A percentile compares a stretch with the other conserved stretches of the same genome.
These are phyloP conservation scores for Gambusia affinis DNA, from an alignment of 2,113 vertebrate genomes.

Conservation along the genomic window DNA sequence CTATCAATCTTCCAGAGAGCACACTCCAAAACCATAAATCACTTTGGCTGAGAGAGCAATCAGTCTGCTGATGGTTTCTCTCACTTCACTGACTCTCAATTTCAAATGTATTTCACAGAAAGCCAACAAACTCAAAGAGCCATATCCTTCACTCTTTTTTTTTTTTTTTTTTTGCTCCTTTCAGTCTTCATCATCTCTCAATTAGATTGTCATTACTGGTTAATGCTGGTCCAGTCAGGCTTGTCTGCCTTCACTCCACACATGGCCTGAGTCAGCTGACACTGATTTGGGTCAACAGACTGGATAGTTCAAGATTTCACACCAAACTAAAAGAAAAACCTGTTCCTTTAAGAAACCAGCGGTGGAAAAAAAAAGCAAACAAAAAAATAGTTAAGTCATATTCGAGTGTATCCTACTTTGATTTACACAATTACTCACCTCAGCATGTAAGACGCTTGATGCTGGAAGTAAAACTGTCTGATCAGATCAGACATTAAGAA, in stretches of 20 bases:
- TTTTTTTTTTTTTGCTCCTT: not conserved
- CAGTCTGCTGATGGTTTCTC: slow-evolving; percentile 59
- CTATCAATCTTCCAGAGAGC: slow-evolving; percentile 65
- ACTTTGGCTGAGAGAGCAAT: slow-evolving; percentile 60
- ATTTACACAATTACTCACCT: not conserved
- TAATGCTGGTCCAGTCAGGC: slow-evolving; percentile 54
- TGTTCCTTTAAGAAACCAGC: not conserved
- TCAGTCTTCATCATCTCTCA: slow-evolving; percentile 57
- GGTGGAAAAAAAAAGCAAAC: not conserved
- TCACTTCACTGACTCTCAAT: slow-evolving; percentile 26
- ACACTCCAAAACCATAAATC: slow-evolving; percentile 59
- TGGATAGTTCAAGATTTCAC: slow-evolving; percentile 37
- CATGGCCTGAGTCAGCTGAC: slow-evolving; percentile 38
- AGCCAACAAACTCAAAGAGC: slow-evolving; percentile 29
- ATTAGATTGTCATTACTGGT: slow-evolving; percentile 58
- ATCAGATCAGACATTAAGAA: no score
- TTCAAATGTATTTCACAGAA: slow-evolving; percentile 57
- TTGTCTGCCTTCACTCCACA: slow-evolving; percentile 36
- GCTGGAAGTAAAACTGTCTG: no score
- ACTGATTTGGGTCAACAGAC: slow-evolving; percentile 56
- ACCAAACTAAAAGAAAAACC: not conserved
- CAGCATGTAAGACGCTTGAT: no score
- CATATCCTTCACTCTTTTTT: not conserved
- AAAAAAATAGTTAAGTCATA: not conserved
- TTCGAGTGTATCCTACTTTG: not conserved